phyloP scores from a whole-genome alignment of 2,113 vertebrate genomes.

The Vombatus ursinus region DNA sequence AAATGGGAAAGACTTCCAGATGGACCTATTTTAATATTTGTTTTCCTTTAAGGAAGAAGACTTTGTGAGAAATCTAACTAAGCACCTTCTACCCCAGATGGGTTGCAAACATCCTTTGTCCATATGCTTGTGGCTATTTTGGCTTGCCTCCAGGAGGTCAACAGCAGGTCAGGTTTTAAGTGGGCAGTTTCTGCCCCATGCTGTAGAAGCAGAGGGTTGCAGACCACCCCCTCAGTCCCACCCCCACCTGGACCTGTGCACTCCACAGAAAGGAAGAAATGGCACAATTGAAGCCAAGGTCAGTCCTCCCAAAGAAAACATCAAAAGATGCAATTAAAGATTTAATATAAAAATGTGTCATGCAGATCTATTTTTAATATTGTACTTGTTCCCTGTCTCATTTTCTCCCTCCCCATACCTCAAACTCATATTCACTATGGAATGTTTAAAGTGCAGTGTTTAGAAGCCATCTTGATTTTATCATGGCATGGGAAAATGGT shows the following conservation, averaged over 20 bases:
- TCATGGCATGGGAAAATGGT: not conserved
- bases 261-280: constrained; percentile 27
- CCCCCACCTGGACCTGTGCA: not conserved
- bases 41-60: constrained; percentile 39
- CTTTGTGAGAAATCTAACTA: constrained; percentile 29
- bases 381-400: not conserved
- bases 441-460: not conserved
- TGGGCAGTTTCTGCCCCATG: not conserved
- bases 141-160: constrained; percentile 47
- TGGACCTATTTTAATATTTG: constrained; percentile 35
- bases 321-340: not conserved
- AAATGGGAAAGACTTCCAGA: constrained; percentile 33
- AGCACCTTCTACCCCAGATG: constrained; percentile 34
- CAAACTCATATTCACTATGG: not conserved
- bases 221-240: not conserved
- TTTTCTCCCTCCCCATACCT: not conserved
- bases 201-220: not conserved
- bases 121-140: constrained; percentile 21
- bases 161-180: constrained; percentile 12
- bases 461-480: constrained; percentile 12
- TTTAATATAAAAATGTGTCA: constrained; percentile 10
- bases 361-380: not conserved
- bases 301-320: not conserved
- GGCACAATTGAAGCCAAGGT: not conserved
- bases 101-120: constrained; percentile 12